Evolutionary conservation across 2,888 invertebrate species (phyloP).

Genomic region (Napeogenes sylphis): DNA sequence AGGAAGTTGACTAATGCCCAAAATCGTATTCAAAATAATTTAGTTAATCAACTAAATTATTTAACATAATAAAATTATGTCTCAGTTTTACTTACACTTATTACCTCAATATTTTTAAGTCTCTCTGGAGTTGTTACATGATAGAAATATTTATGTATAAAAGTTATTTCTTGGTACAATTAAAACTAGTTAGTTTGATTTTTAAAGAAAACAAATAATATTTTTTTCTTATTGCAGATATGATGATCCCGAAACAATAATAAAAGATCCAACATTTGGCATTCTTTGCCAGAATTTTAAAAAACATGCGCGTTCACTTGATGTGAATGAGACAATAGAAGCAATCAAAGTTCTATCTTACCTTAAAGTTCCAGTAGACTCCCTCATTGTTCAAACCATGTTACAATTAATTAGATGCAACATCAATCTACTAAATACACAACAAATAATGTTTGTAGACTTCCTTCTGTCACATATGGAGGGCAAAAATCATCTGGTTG

Average conservation of each 20-base stretch:
- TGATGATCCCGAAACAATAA: conserved; percentile 56
- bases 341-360: conserved; percentile 78
- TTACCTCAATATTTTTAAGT: too few relatives aligned
- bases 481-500: conserved; percentile 74
- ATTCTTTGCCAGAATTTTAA: conserved; percentile 78
- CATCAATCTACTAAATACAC: conserved; percentile 78
- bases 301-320: conserved; percentile 71
- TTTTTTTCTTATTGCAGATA: conserved; percentile 37
- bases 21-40: too few relatives aligned
- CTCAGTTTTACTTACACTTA: too few relatives aligned
- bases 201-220: neutral
- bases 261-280: conserved; percentile 76
- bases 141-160: too few relatives aligned
- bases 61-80: too few relatives aligned
- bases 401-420: conserved; percentile 80
- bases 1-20: too few relatives aligned
- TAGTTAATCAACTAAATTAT: too few relatives aligned
- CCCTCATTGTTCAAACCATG: conserved; percentile 78
- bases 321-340: conserved; percentile 75
- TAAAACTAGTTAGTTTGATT: neutral
- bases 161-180: neutral
- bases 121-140: too few relatives aligned
- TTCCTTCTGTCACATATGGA: conserved; percentile 75
- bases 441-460: conserved; percentile 80
- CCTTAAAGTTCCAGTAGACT: conserved; percentile 77